phyloP scores from a whole-genome alignment of 2,888 invertebrate species.

The Barypeithes pellucidus region DNA sequence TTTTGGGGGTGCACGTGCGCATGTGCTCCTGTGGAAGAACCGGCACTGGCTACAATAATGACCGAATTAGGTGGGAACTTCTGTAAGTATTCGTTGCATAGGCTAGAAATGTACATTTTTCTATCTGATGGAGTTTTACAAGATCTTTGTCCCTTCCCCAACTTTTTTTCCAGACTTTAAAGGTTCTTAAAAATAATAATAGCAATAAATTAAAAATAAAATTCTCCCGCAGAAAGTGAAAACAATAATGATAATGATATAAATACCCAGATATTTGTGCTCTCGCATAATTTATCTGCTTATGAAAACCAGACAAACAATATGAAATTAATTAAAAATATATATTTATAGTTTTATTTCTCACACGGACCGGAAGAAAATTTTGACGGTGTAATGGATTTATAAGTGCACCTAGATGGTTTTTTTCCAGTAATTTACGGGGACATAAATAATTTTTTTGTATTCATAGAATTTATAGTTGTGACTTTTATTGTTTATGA shows the following conservation, averaged over 20 bases:
- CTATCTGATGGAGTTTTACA: too few species aligned
- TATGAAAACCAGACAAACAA: slow-evolving; percentile 12
- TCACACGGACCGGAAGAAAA: slow-evolving; percentile 13
- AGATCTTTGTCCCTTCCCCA: too few species aligned
- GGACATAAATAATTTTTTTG: background rate
- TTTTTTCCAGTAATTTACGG: slow-evolving; percentile 5
- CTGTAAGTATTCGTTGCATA: too few species aligned
- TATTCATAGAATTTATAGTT: background rate
- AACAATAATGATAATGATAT: slow-evolving; percentile 8
- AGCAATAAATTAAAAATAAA: background rate
- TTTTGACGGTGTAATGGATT: slow-evolving; percentile 3
- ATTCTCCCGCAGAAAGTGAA: slow-evolving; percentile 7
- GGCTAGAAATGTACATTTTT: too few species aligned
- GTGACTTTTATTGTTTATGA: background rate
- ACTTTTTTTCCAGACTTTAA: too few species aligned
- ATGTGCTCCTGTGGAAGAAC: too few species aligned
- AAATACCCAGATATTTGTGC: background rate
- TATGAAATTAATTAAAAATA: slow-evolving; percentile 3
- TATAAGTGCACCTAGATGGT: background rate
- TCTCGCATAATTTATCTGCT: slow-evolving; percentile 8
- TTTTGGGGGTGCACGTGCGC: too few species aligned
- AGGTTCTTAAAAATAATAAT: too few species aligned
- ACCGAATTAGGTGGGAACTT: too few species aligned
- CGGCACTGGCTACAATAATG: too few species aligned
- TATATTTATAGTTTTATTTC: background rate